phyloP scores from a whole-genome alignment of 1,140 invertebrate species.

The Dolichoris vasculosae region DNA sequence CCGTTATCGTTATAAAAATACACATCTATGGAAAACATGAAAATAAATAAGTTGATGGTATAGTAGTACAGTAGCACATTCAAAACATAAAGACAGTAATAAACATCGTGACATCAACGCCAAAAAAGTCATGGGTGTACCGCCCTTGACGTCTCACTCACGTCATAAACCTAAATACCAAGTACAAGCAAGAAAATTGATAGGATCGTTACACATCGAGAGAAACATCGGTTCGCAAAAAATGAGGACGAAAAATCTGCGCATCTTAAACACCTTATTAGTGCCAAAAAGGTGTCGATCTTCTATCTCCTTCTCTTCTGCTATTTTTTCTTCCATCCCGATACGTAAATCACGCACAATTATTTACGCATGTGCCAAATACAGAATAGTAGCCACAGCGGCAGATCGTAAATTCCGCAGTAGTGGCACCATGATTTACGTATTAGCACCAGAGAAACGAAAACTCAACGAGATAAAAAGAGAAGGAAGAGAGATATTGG shows the following conservation, averaged over 20 bases:
- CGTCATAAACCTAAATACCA: conserved; percentile 4
- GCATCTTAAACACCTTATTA: neutral
- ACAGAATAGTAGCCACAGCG: neutral
- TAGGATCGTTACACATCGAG: neutral
- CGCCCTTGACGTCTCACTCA: neutral
- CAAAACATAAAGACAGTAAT: neutral
- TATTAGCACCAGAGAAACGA: neutral
- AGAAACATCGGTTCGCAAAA: neutral
- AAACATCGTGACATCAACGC: neutral
- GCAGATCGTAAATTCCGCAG: neutral
- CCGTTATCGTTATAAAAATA: no score
- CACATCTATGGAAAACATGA: neutral
- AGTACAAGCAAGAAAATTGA: neutral
- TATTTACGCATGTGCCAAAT: neutral
- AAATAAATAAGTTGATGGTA: neutral
- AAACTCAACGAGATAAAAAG: neutral
- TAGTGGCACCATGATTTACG: neutral
- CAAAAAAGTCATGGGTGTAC: neutral
- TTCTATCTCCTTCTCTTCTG: neutral
- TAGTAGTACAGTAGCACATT: neutral
- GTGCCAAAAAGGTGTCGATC: neutral
- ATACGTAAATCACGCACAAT: conserved; percentile 14
- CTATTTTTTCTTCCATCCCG: neutral
- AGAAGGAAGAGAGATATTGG: neutral
- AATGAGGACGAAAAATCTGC: neutral